Evolutionary conservation across 1,140 invertebrate species (phyloP), one percentile per base, ranked within the genome.

Genomic region (Drosophila paulistorum): DNA sequence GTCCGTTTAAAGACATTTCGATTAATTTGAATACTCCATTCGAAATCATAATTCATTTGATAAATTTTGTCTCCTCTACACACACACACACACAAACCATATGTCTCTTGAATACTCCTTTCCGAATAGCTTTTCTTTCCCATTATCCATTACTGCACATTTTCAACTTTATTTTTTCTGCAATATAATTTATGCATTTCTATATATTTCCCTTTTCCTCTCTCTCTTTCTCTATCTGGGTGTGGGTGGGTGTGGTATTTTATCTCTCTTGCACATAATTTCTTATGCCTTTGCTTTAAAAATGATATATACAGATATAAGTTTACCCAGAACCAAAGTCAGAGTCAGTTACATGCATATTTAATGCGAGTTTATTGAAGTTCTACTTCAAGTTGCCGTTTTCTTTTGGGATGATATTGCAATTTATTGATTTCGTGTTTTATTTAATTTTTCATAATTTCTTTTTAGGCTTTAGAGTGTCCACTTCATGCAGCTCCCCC

Each of bases 401-500:
- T 45, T 13, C 48, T 62, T 68, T 68, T 54, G 10, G 71, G 58
- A 37, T 41, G 66, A 65, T 74, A 51, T 64, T 83, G 84, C 84
- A 87, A 83, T 89, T 89, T 87, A 87, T 87, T 89, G 83, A 87
- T 87, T 83, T 83, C 76, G 68, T 68, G 77, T 77, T 73, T 79
- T 72, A 74, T 86, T 83, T 79, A 79, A 83, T 87, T 87, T 77
- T 68, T 70, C 66, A 73, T 77, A 66, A 64, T 77, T 69, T 63
- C 37, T 51, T 64, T 57, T 71, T 35, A 59, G 58, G 17, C 67
- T 14, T 60, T 67, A 76, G 42, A 2, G 2, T 48, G 14, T 71
- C 64, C 30, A 54, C 57, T 67, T 26, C 69, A 37, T 3, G 82
- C 72, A 70, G 68, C 58, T 57, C 37, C 35, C 11, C 23, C 10